Base-by-base conservation (phyloP, 2,797 vertebrate species). In the Propithecus deckenii region DNA sequence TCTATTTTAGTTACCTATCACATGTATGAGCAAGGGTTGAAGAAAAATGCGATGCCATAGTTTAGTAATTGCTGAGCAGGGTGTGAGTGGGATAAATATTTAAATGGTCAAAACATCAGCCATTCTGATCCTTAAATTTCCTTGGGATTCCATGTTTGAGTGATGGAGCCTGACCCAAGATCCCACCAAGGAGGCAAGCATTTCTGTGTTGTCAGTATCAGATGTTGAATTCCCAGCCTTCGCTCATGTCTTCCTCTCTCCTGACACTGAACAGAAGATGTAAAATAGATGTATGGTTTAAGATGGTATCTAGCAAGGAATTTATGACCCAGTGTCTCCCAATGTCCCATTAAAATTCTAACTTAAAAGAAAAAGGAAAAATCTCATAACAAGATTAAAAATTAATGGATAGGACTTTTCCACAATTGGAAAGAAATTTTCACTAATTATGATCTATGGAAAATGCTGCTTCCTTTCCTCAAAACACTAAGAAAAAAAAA, bases 361-460 rank as follows among this genome's bases (percentile, higher is more conserved):
- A 79, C 41, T 86, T 5, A 5, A 13, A 61, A 87, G 88, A 88
- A 10, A 69, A 59, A 43, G 78, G 71, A 43, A 9, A 1, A 71
- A 90, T 2, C 23, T 94, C 13, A 28, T 80, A 74, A 52, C 3
- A 85, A 48, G 55, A n/a, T 23, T 93, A 43, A 43, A 72, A 94
- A 78, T 94, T 63, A 93, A 69, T 78, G 78, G 72, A 86, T 83
- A 87, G 63, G 61, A 91, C 7, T 94, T 61, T 86, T 65, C 46
- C 38, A 85, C n/a, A 92, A 55, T 22, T 71, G 10, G 32, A 91
- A 41, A 76, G 30, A 95, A 43, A 5, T 59, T 43, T 95, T 89
- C 65, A 61, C 63, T 91, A 93, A 89, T 97, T 80, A 65, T 65
- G 12, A 78, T 52, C 52, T 55, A 61, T 17, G 12, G 15, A 81